Evolutionary conservation across 1,140 invertebrate genomes (phyloP).

Genomic region (Tetragnatha versicolor): DNA sequence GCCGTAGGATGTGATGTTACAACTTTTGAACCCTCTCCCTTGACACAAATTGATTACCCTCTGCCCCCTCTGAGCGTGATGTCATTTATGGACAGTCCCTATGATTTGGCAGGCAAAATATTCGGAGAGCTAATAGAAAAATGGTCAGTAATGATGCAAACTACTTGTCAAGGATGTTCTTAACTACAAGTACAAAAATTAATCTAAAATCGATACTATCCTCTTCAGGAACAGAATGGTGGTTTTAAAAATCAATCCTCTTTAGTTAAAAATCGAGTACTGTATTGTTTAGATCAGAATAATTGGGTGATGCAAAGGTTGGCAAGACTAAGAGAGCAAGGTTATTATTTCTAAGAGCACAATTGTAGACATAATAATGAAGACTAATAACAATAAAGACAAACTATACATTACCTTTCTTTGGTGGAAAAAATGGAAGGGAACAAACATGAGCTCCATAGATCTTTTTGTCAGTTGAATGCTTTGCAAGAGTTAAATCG

Average conservation of each 20-base stretch:
- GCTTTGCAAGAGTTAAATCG: background rate
- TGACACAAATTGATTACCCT: too few species aligned
- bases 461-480: background rate
- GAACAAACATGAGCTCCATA: constrained; percentile 2
- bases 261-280: background rate
- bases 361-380: background rate
- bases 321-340: background rate
- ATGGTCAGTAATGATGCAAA: background rate
- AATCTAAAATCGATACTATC: background rate
- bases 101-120: too few species aligned
- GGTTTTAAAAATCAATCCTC: background rate
- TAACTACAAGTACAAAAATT: background rate
- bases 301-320: background rate
- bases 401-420: constrained; percentile 8
- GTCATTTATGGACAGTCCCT: too few species aligned
- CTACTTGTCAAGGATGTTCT: background rate
- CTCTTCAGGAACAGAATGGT: too few species aligned
- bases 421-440: background rate
- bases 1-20: too few species aligned
- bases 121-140: background rate
- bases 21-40: too few species aligned
- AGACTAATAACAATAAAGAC: background rate
- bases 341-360: background rate
- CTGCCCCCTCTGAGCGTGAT: too few species aligned
- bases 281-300: background rate